These are phyloP conservation scores for Cephalotes varians DNA, from an alignment of 2,888 invertebrate genomes.

Conservation along the genomic window DNA sequence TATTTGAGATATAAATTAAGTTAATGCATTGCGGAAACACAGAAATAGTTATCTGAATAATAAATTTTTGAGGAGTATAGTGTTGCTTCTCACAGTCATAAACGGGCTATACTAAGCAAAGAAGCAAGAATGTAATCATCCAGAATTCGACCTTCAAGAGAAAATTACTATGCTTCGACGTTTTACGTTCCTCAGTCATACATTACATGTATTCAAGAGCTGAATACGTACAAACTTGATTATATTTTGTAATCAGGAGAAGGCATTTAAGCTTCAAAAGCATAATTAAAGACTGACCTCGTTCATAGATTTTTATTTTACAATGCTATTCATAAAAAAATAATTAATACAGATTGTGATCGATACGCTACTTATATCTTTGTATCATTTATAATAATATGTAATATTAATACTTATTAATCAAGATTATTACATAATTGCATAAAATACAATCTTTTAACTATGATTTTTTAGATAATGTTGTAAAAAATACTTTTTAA, in stretches of 20 bases:
- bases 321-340: not conserved
- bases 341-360: not conserved
- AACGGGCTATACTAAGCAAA: conserved; percentile 4
- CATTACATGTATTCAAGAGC: not conserved
- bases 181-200: conserved; percentile 37
- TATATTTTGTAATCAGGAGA: not conserved
- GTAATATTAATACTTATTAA: too few relatives aligned
- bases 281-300: not conserved
- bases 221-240: conserved; percentile 33
- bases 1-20: not conserved
- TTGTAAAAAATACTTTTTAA: not conserved
- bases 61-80: not conserved
- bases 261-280: conserved; percentile 32
- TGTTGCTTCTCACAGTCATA: not conserved
- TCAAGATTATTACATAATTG: not conserved
- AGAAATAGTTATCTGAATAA: conserved; percentile 3
- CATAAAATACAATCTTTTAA: not conserved
- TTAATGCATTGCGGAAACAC: not conserved
- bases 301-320: not conserved
- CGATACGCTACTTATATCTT: not conserved
- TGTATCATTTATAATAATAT: too few relatives aligned
- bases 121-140: conserved; percentile 5
- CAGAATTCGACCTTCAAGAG: conserved; percentile 40
- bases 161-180: conserved; percentile 43
- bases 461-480: not conserved